Percentiles rank a stretch among this genome's conserved stretches.
These are phyloP conservation scores for Notospermus geniculatus DNA, from an alignment of 1,140 invertebrate species.

Conservation along the genomic window DNA sequence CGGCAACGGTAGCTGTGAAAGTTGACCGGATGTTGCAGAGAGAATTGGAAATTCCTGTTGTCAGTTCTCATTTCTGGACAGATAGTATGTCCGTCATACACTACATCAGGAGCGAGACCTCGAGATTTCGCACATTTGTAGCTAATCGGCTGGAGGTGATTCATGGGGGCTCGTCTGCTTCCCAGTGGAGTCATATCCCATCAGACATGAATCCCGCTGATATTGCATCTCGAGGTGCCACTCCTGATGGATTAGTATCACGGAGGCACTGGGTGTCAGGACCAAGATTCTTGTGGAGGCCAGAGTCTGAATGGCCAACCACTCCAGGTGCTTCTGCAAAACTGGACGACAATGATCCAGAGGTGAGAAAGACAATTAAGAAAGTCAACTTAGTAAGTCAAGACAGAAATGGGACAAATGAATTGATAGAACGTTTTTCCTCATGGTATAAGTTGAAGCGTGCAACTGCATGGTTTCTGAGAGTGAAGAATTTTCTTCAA, in stretches of 20 bases:
- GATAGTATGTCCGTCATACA: too few species aligned
- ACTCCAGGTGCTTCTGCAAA: too few species aligned
- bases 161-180: not conserved
- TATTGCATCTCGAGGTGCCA: not conserved
- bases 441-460: not conserved
- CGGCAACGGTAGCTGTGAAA: constrained; percentile 3
- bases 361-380: too few species aligned
- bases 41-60: constrained; percentile 9
- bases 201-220: too few species aligned
- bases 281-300: too few species aligned
- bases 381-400: too few species aligned
- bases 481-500: not conserved
- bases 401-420: too few species aligned
- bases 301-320: too few species aligned
- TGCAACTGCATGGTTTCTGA: not conserved
- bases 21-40: not conserved
- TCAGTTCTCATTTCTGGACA: too few species aligned
- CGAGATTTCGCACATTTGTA: too few species aligned
- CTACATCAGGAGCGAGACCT: constrained; percentile 9
- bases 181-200: constrained; percentile 7
- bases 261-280: not conserved
- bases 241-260: not conserved
- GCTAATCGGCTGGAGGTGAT: constrained; percentile 8
- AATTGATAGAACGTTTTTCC: too few species aligned
- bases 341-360: too few species aligned